Evolutionary conservation across 2,113 vertebrate species (phyloP), one percentile per base, ranked within the genome.

Genomic region (Ameiurus melas): DNA sequence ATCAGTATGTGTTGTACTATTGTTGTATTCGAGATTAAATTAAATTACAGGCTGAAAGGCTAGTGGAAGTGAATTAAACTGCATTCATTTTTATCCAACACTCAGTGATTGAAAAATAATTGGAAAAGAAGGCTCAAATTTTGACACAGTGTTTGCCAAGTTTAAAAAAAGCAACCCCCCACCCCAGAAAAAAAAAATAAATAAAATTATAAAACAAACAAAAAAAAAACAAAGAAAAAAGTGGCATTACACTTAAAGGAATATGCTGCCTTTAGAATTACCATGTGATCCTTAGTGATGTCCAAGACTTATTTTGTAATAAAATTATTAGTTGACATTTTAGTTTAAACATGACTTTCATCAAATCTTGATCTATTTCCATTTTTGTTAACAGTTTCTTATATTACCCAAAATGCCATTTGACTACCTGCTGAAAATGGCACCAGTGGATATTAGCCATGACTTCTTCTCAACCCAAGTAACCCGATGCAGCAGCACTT

Each of bases 11-110:
- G n/a, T 53, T 85, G 22, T 70, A 43, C 47, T 36, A 71, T 73
- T 77, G 47, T 30, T 22, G 3, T 77, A n/a, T 58, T 58, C 79
- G 25, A 51, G 64, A 83, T 55, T 51, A 51, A 8, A 33, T 43
- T 62, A 36, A 77, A 9, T 71, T 64, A 77, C 17, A 47, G 17
- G 39, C 7, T 19, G n/a, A 58, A 43, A 70, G 62, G 77, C 83
- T 87, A 86, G 73, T 87, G 83, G 64, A 82, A 90, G 64, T 4
- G 27, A 87, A 82, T 39, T 77, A 66, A 90, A 85, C 39, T 51
- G 53, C 79, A 17, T 57, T 66, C 20, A 36, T 84, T 81, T 12
- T 85, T 70, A 58, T 53, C 51, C 10, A 0, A 64, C 47, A 51
- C 43, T n/a, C 19, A 73, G 39, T 90, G 60, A 53, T 58, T 2